Conservation (phyloP, 2,113 vertebrate genomes). For the Leucopsar rothschildi region DNA sequence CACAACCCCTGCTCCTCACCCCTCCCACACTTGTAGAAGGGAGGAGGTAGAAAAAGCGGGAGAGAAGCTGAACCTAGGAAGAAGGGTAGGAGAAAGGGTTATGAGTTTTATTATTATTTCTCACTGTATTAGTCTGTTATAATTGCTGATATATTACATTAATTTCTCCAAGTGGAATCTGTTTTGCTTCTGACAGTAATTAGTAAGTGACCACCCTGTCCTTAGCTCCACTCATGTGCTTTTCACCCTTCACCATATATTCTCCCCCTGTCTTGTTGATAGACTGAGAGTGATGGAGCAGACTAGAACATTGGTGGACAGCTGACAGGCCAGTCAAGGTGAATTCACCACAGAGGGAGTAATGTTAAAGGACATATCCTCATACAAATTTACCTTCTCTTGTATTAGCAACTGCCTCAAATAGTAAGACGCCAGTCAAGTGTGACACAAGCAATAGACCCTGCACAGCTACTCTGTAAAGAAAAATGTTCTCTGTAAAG, state of each 20-base stretch:
- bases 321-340: background rate
- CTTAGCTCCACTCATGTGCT: fast-evolving
- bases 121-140: background rate
- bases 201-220: background rate
- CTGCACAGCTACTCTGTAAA: background rate
- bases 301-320: background rate
- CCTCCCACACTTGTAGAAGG: background rate
- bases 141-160: background rate
- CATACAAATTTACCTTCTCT: background rate
- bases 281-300: background rate
- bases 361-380: background rate
- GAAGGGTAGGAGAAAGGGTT: background rate
- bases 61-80: background rate
- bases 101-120: background rate
- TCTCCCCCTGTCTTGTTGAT: background rate
- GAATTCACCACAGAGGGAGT: background rate
- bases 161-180: background rate
- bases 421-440: background rate
- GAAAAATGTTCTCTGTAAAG: background rate
- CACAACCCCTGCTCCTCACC: fast-evolving
- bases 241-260: background rate
- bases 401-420: background rate
- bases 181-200: background rate
- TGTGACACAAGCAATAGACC: background rate
- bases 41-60: background rate